These are phyloP conservation scores for Aplochiton taeniatus DNA, from an alignment of 2,797 vertebrate species.

Conservation along the genomic window DNA sequence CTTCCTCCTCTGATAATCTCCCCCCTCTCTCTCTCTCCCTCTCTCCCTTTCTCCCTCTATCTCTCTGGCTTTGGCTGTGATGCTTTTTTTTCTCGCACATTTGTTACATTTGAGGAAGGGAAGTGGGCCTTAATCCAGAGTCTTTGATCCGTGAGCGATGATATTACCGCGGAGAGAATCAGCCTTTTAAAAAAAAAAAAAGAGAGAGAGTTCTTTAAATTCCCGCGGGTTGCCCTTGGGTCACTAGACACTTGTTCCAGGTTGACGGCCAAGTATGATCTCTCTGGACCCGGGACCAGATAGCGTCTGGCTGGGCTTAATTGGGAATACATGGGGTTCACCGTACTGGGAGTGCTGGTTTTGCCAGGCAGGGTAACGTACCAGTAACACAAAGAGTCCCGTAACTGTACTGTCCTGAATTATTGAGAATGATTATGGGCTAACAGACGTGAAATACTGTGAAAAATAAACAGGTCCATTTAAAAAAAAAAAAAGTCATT, in stretches of 20 bases:
- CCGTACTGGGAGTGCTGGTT: background rate
- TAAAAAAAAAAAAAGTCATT: no score
- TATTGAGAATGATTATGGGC: no score
- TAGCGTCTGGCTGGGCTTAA: constrained; percentile 20
- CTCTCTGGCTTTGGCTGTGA: constrained; percentile 43
- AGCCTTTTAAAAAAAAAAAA: constrained; percentile 27
- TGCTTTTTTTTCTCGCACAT: constrained; percentile 54
- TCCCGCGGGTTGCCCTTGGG: constrained; percentile 55
- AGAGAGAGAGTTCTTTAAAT: constrained; percentile 56
- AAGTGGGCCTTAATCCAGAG: constrained; percentile 59
- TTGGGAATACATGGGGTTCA: background rate
- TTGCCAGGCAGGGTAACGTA: no score
- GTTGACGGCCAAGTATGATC: constrained; percentile 39
- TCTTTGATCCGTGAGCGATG: constrained; percentile 56
- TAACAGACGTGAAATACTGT: no score
- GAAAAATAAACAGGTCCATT: no score
- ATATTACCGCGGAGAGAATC: constrained; percentile 63
- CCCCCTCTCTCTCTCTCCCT: constrained; percentile 6
- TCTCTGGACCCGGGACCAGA: constrained; percentile 42
- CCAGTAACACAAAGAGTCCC: no score
- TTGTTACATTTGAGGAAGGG: constrained; percentile 55
- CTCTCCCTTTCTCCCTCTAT: constrained; percentile 34
- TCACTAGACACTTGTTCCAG: constrained; percentile 56
- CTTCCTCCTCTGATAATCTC: no score
- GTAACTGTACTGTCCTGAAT: no score